These are phyloP conservation scores for Trichonephila clavata DNA, from an alignment of 1,140 invertebrate genomes.

Conservation along the genomic window DNA sequence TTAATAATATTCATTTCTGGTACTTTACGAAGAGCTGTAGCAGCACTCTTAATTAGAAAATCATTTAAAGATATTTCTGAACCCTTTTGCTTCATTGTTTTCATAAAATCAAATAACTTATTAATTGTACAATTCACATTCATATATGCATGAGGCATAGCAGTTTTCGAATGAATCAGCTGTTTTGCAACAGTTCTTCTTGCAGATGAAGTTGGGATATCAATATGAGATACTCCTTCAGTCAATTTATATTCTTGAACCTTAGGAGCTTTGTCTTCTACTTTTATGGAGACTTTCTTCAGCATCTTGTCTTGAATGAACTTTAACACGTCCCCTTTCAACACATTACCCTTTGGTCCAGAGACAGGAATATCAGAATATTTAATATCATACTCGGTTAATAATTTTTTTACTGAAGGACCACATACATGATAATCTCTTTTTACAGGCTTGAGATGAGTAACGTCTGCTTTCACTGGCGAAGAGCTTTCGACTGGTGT, in stretches of 20 bases:
- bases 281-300: constrained; percentile 81
- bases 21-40: constrained; percentile 83
- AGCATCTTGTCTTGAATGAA: constrained; percentile 84
- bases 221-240: constrained; percentile 78
- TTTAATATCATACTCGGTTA: constrained; percentile 85
- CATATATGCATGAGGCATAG: constrained; percentile 86
- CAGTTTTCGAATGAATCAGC: constrained; percentile 85
- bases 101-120: constrained; percentile 81
- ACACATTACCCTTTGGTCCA: constrained; percentile 84
- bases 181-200: constrained; percentile 84
- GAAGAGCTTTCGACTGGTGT: background rate
- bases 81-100: constrained; percentile 77
- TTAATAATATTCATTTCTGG: constrained; percentile 85
- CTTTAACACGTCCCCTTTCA: constrained; percentile 86
- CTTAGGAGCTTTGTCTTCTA: constrained; percentile 78
- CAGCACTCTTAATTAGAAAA: constrained; percentile 86
- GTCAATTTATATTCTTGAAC: constrained; percentile 76
- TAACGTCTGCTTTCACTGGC: background rate
- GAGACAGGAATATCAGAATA: constrained; percentile 82
- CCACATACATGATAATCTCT: constrained; percentile 80
- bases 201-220: constrained; percentile 82
- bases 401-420: constrained; percentile 85
- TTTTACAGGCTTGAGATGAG: background rate
- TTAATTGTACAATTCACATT: constrained; percentile 84
- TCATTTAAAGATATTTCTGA: constrained; percentile 86